phyloP scores from a whole-genome alignment of 2,797 vertebrate species.

The Gadopsis marmoratus region DNA sequence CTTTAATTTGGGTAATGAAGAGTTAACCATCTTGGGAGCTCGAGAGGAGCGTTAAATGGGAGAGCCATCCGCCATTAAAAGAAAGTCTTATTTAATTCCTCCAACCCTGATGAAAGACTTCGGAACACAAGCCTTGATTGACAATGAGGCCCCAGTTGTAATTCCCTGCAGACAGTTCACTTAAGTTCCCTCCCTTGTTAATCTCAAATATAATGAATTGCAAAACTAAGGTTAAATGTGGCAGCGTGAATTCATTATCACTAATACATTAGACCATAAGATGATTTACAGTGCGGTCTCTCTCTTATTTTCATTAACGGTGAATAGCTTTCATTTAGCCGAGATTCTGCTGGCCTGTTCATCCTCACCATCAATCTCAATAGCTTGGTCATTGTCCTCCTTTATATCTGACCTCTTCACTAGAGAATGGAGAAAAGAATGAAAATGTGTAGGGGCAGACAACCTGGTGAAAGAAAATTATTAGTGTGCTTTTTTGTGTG shows the following conservation, averaged over 20 bases:
- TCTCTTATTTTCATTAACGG: conserved; percentile 85
- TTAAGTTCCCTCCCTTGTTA: conserved; percentile 88
- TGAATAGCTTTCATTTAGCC: conserved; percentile 85
- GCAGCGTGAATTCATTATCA: conserved; percentile 88
- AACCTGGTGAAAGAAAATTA: conserved; percentile 68
- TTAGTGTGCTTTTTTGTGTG: conserved; percentile 78
- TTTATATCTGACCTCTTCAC: conserved; percentile 80
- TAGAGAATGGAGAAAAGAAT: conserved; percentile 77
- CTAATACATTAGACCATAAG: conserved; percentile 87
- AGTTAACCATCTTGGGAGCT: conserved; percentile 88
- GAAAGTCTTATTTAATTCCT: conserved; percentile 88
- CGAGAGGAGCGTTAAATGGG: conserved; percentile 81
- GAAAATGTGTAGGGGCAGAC: conserved; percentile 72
- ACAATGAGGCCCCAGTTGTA: conserved; percentile 84
- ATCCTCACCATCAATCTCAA: conserved; percentile 80
- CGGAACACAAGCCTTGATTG: conserved; percentile 87
- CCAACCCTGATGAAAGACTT: conserved; percentile 85
- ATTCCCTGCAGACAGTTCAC: conserved; percentile 86
- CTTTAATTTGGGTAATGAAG: conserved; percentile 90
- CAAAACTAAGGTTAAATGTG: conserved; percentile 90
- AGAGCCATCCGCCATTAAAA: conserved; percentile 79
- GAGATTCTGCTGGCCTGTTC: conserved; percentile 72
- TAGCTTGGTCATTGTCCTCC: conserved; percentile 80
- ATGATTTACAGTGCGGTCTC: conserved; percentile 86
- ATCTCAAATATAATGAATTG: conserved; percentile 90